Base-by-base conservation (phyloP, 2,888 invertebrate genomes). In the Trichacis sp. region DNA sequence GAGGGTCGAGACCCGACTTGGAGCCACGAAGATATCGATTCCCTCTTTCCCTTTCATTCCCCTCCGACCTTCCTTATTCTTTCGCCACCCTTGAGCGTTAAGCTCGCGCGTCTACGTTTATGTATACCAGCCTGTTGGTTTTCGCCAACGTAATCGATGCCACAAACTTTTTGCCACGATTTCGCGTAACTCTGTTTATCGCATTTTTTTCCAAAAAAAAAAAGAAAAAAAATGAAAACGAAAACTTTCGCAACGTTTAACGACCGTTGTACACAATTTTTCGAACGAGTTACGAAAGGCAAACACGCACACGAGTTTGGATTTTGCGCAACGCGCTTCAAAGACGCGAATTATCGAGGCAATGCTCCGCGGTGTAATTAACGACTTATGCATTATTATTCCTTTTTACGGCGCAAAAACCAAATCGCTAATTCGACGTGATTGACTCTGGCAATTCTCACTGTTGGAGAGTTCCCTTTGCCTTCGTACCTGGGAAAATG, bases 51-150 rank as follows among this genome's bases (percentile, higher is more conserved):
- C 60, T 38, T 15, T 33, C 49, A 19, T 2, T 17, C 19, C 45
- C 58, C 51, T 51, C 59, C 52, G 46, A 24, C 46, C 52, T 54
- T 56, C 53, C 65, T 50, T 56, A 51, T 55, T 58, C 66, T 62
- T 67, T 63, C 67, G 57, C 63, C 67, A 67, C 67, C 63, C 67
- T 60, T 60, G 60, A 67, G 67, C 63, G 63, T 63, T 63, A 67
- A 67, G 63, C 59, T 67, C 67, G 63, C 62, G 56, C 60, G 59
- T 60, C 59, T 53, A 59, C 55, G 59, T 55, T 56, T 62, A 54
- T n/a, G n/a, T 59, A 59, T 36, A 55, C 52, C 59, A 63, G 66
- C 66, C 59, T 67, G 66, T 67, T 67, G 62, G 59, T 67, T 67
- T 67, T 67, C 62, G 66, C 56, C 59, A 42, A 55, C 55, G 45